Percentiles rank a stretch among this genome's conserved stretches.
phyloP scores from a whole-genome alignment of 2,888 invertebrate genomes.

The Parnassius mnemosyne region DNA sequence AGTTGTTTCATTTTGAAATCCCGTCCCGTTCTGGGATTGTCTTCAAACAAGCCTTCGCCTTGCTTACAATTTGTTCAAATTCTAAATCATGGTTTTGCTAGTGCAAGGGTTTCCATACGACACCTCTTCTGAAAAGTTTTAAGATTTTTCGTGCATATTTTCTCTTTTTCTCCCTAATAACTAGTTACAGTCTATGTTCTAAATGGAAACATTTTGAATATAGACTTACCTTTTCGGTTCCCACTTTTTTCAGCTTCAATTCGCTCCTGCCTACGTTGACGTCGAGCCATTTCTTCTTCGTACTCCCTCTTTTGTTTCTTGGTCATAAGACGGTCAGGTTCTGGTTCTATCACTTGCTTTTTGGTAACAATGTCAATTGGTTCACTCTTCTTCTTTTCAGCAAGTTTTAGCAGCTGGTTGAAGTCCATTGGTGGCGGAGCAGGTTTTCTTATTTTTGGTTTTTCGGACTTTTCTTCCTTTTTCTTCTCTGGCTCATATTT shows the following conservation, averaged over 20 bases:
- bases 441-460: slow-evolving; percentile 81
- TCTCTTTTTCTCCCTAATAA: no score
- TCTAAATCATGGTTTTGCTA: no score
- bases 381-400: slow-evolving; percentile 90
- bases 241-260: slow-evolving; percentile 59
- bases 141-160: no score
- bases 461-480: slow-evolving; percentile 70
- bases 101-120: no score
- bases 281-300: slow-evolving; percentile 85
- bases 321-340: slow-evolving; percentile 87
- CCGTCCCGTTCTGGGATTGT: no score
- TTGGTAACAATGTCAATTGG: slow-evolving; percentile 80
- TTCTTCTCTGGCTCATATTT: slow-evolving; percentile 63
- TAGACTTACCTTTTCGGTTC: slow-evolving; percentile 4
- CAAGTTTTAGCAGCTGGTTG: slow-evolving; percentile 87
- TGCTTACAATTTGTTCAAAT: no score
- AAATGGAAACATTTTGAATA: no score
- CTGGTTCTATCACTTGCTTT: slow-evolving; percentile 67
- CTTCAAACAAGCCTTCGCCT: no score
- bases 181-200: no score
- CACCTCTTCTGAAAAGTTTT: no score
- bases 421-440: slow-evolving; percentile 90
- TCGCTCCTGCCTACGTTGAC: slow-evolving; percentile 70
- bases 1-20: no score
- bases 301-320: slow-evolving; percentile 89